phyloP scores from a whole-genome alignment of 2,113 vertebrate species.

The Calonectris borealis region DNA sequence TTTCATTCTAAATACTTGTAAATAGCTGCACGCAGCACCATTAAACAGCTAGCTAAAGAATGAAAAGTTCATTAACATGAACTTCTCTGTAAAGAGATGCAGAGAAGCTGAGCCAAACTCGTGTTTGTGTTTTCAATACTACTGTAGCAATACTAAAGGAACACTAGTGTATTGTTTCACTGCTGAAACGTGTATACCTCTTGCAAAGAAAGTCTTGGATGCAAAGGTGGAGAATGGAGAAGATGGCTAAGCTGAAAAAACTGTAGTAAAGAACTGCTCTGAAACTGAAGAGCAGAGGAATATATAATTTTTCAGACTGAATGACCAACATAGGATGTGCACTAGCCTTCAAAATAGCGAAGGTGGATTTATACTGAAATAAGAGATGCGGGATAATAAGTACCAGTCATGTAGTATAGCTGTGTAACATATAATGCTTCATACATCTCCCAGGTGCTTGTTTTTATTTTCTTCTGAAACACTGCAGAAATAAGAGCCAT shows the following conservation, averaged over 20 bases:
- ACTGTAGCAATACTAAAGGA: background rate
- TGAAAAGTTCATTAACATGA: background rate
- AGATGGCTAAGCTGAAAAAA: background rate
- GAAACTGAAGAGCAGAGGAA: background rate
- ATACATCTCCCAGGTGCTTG: background rate
- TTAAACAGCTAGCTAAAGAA: background rate
- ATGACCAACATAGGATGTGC: background rate
- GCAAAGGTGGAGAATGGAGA: background rate
- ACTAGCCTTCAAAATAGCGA: background rate
- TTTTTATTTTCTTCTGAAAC: background rate
- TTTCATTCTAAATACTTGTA: background rate
- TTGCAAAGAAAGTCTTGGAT: background rate
- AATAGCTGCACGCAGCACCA: background rate
- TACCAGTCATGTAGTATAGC: too few relatives aligned
- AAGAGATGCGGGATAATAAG: background rate
- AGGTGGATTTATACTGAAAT: background rate
- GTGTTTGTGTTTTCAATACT: background rate
- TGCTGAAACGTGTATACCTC: background rate
- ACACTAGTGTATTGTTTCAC: background rate
- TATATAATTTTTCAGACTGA: background rate
- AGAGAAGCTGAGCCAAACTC: background rate
- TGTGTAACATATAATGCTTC: fast-evolving
- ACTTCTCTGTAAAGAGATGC: background rate
- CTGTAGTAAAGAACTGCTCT: background rate
- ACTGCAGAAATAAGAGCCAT: background rate